These are phyloP conservation scores for Halictus quadricinctus DNA, from an alignment of 2,888 invertebrate species.

Conservation along the genomic window DNA sequence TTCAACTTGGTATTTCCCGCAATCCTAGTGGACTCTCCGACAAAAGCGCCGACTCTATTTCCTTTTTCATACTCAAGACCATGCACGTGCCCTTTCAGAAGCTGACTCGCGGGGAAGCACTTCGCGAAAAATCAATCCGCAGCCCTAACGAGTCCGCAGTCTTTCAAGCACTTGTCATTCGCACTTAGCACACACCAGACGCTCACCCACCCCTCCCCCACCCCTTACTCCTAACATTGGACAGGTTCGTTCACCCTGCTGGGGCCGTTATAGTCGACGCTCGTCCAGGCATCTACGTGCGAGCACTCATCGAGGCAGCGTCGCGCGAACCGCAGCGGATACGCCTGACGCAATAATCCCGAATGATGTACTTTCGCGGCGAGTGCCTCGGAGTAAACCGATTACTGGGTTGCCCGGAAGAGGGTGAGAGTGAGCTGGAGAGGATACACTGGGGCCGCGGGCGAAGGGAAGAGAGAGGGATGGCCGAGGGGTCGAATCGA, in stretches of 20 bases:
- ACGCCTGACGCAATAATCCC: constrained; percentile 66
- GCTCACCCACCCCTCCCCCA: too few relatives aligned
- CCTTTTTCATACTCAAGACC: constrained; percentile 3
- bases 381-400: constrained; percentile 65
- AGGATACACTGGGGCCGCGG: neutral
- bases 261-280: constrained; percentile 18
- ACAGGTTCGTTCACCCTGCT: neutral
- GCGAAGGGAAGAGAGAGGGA: neutral
- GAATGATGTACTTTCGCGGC: constrained; percentile 66
- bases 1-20: neutral
- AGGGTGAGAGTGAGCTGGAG: constrained; percentile 13
- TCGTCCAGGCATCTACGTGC: constrained; percentile 35
- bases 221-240: constrained; percentile 1
- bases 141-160: constrained; percentile 8
- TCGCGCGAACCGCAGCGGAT: constrained; percentile 43
- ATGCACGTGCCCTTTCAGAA: constrained; percentile 12
- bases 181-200: neutral
- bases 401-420: constrained; percentile 54
- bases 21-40: neutral
- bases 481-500: constrained; percentile 41
- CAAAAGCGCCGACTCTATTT: constrained; percentile 3
- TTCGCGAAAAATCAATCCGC: constrained; percentile 10
- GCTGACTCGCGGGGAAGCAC: neutral
- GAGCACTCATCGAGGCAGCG: constrained; percentile 24
- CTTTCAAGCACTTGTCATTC: constrained; percentile 11